Evolutionary conservation across 2,113 vertebrate genomes (phyloP).

Genomic region (Urocynchramus pylzowi): DNA sequence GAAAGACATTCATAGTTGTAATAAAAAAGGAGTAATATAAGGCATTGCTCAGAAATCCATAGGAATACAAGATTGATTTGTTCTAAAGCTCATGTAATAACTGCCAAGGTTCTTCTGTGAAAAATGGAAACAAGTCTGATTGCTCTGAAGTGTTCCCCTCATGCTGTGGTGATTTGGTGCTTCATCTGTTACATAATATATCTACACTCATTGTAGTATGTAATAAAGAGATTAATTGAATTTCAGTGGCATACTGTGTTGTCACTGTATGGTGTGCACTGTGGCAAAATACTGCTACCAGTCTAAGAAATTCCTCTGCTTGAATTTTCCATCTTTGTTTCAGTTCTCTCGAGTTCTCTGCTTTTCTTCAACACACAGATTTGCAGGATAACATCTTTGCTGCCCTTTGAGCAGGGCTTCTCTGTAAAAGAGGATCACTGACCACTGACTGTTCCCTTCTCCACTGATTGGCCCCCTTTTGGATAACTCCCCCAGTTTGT

Average conservation of each 20-base stretch:
- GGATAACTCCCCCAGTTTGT: background rate
- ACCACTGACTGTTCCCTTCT: background rate
- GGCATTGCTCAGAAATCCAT: background rate
- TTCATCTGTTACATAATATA: rapidly evolving
- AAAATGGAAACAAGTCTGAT: background rate
- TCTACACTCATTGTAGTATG: too few species aligned
- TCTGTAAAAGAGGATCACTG: background rate
- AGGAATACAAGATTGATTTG: background rate
- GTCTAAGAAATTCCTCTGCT: background rate
- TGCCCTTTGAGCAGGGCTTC: background rate
- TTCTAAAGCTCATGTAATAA: background rate
- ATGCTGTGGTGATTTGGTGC: background rate
- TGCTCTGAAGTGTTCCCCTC: background rate
- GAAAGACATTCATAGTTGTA: background rate
- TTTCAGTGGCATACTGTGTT: background rate
- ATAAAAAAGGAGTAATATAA: background rate
- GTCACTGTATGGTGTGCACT: background rate
- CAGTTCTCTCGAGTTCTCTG: background rate
- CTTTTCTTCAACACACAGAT: background rate
- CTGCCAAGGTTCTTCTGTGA: background rate
- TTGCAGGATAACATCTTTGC: background rate
- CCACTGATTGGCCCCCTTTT: background rate
- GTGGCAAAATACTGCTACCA: background rate
- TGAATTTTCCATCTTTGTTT: background rate
- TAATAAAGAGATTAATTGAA: background rate